phyloP scores from a whole-genome alignment of 92 coral and sea anemone species.

The Epizoanthus illoricatus region DNA sequence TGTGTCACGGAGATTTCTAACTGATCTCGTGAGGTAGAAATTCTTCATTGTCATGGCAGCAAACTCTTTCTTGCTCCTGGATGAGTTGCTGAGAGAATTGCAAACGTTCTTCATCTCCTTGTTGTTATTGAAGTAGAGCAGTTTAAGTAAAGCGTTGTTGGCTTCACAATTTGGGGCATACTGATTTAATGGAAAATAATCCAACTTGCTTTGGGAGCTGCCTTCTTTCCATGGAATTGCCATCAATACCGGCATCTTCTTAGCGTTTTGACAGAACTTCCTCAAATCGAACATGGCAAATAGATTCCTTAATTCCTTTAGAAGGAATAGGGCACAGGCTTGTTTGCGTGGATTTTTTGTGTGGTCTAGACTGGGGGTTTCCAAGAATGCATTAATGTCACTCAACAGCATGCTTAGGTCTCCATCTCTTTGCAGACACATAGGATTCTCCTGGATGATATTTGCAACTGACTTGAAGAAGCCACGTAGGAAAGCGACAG shows the following conservation, averaged over 20 bases:
- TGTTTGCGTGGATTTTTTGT: slow-evolving; percentile 17
- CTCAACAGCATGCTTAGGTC: slow-evolving; percentile 53
- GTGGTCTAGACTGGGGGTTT: slow-evolving; percentile 11
- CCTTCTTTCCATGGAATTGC: slow-evolving; percentile 43
- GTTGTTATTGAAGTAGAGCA: slow-evolving; percentile 28
- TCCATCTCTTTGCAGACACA: slow-evolving; percentile 47
- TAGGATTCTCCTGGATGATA: slow-evolving; percentile 47
- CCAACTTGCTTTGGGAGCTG: slow-evolving; percentile 31
- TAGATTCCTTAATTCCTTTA: slow-evolving; percentile 71
- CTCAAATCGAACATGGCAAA: slow-evolving; percentile 64
- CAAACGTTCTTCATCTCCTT: slow-evolving; percentile 40
- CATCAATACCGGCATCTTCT: slow-evolving; percentile 58
- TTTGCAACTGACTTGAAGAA: slow-evolving; percentile 62
- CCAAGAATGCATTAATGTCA: slow-evolving; percentile 57
- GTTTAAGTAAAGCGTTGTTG: slow-evolving; percentile 54
- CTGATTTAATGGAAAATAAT: background rate
- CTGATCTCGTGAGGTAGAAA: slow-evolving; percentile 76
- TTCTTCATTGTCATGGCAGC: slow-evolving; percentile 57
- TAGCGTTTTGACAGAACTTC: slow-evolving; percentile 54
- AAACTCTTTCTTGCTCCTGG: slow-evolving; percentile 52
- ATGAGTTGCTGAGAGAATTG: slow-evolving; percentile 38
- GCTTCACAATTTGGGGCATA: slow-evolving; percentile 17
- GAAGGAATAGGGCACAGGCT: slow-evolving; percentile 48
- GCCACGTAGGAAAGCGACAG: slow-evolving; percentile 76
- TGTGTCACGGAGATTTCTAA: slow-evolving; percentile 68